Base-by-base conservation (phyloP, 2,888 invertebrate genomes). In the Athalia rosae region DNA sequence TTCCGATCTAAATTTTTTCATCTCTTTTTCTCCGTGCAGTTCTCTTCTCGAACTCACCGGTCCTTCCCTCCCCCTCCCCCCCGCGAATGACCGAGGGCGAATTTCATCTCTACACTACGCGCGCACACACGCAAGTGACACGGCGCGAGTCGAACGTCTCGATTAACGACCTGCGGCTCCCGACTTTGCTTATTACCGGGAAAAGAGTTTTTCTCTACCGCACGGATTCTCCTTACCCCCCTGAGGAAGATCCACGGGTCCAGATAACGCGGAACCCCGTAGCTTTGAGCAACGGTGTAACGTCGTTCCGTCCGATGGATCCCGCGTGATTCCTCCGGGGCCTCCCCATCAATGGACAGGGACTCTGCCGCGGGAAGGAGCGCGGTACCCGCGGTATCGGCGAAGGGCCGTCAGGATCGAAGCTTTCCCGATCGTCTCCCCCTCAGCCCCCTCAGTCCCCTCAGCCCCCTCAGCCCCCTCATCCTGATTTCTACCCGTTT, bases 131-230 rank as follows among this genome's bases (percentile, higher is more conserved):
- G n/a, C n/a, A n/a, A n/a, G 56, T 71, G 13, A 71, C 43, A 43
- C 8, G 53, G 8, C 7, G 11, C 15, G 58, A 71, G 56, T 28
- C 28, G 28, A 71, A 71, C 43, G 58, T 71, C 58, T 71, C 71
- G 71, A 71, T 71, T 58, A 71, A 71, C 71, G 71, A 71, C 71
- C 71, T 28, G 56, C 6, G 53, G 84, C 84, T 84, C 84, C 83
- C 82, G 85, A 84, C 82, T 82, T 82, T 81, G 84, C 84, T 85
- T 83, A 85, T 83, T 71, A 71, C 83, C 82, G 79, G 79, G 79
- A 77, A 82, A 80, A 80, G 84, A 81, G 85, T 86, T 86, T 86
- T 87, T 85, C 85, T 83, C 81, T 79, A 28, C 50, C 62, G 80
- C 77, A 78, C 67, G 28, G 28, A 28, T 28, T 53, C 53, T 7